Evolutionary conservation across 1,140 invertebrate genomes (phyloP), one percentile per base, ranked within the genome.

Genomic region (Macrobrachium rosenbergii): DNA sequence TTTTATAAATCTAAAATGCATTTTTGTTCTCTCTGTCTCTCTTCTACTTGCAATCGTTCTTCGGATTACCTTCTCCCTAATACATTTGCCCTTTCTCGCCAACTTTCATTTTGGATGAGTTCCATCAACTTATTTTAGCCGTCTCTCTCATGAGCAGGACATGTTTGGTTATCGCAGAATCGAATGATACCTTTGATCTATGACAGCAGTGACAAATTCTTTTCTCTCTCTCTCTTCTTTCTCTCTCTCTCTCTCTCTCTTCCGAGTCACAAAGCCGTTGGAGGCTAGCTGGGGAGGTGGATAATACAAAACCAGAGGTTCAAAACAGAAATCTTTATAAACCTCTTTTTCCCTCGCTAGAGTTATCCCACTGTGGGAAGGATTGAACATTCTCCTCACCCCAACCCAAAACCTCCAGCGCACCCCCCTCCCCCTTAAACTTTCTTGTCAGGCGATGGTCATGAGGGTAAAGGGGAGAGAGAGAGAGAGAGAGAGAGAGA

Each of bases 291-390:
- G 82, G 82, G 52, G 11, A 58, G 21, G 21, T 28, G 82, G 52
- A 87, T 78, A 87, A 87, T 87, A 76, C 77, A 45, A 69, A 62
- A 64, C 69, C 78, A 75, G 84, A 75, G 75, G 78, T 81, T 87
- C 84, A 87, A 87, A 87, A 87, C 78, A 87, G 77, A 87, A 86
- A 87, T 87, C 84, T 87, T 79, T 81, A 81, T 87, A 87, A 87
- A 72, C 63, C 67, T 86, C 77, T 67, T 67, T 16, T 62, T 28
- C 14, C 7, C 58, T 21, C 37, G 23, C 72, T 23, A 7, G 43
- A 37, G 52, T 72, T 76, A 76, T 28, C 82, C 78, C 82, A 60
- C 82, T 63, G 73, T 64, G 72, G 82, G 28, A 67, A 21, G 64
- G 64, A 67, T 37, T 76, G 59, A 28, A 28, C 37, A 28, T 72